These are phyloP conservation scores for Epinephelus cyanopodus DNA, from an alignment of 2,113 vertebrate species.

Conservation along the genomic window DNA sequence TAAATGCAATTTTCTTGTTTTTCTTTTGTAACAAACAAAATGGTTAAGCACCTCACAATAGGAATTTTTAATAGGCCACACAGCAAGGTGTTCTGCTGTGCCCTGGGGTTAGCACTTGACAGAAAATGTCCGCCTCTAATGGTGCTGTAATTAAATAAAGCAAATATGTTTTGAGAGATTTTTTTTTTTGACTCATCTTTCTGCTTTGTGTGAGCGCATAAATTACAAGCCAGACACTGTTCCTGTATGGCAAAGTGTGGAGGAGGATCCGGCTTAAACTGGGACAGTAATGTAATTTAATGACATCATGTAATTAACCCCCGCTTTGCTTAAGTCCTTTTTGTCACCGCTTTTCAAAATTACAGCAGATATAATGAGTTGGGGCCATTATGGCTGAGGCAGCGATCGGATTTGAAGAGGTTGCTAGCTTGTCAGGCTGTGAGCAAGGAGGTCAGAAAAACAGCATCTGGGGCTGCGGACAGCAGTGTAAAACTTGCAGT, in stretches of 20 bases:
- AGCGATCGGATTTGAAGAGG: slow-evolving; percentile 31
- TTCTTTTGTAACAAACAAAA: neutral
- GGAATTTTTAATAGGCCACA: slow-evolving; percentile 14
- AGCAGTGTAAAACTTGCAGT: neutral
- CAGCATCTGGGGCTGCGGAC: neutral
- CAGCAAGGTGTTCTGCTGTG: slow-evolving; percentile 10
- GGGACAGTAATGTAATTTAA: slow-evolving; percentile 61
- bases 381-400: slow-evolving; percentile 31
- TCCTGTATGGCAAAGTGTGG: neutral
- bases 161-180: slow-evolving; percentile 22
- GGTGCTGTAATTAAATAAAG: slow-evolving; percentile 41
- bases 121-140: slow-evolving; percentile 23
- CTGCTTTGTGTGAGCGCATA: slow-evolving; percentile 8
- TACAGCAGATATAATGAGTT: slow-evolving; percentile 32
- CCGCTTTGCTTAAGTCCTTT: slow-evolving; percentile 36
- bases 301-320: slow-evolving; percentile 61
- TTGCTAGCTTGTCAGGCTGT: slow-evolving; percentile 9
- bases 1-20: neutral
- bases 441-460: neutral
- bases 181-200: slow-evolving; percentile 21
- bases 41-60: neutral
- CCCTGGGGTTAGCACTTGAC: slow-evolving; percentile 6
- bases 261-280: slow-evolving; percentile 34
- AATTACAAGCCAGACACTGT: slow-evolving; percentile 35
- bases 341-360: slow-evolving; percentile 58